These are phyloP conservation scores for Podotricha telesiphe DNA, from an alignment of 2,888 invertebrate genomes.

Conservation along the genomic window DNA sequence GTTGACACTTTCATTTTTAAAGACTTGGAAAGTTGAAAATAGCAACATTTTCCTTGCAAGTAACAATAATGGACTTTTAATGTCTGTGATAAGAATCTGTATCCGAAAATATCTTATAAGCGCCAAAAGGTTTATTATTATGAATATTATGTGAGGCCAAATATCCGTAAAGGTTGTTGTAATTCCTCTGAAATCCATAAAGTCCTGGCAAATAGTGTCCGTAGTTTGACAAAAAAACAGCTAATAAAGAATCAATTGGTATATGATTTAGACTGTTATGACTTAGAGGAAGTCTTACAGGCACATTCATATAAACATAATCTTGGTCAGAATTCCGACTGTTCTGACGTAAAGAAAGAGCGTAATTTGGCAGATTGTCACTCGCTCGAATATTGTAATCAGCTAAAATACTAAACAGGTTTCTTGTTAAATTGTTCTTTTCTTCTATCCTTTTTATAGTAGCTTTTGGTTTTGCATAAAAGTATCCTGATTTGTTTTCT, in stretches of 20 bases:
- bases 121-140: conserved; percentile 86
- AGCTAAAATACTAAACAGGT: conserved; percentile 54
- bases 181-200: conserved; percentile 63
- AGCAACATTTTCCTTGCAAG: neutral
- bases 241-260: conserved; percentile 83
- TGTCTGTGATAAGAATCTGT: conserved; percentile 59
- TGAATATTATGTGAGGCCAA: conserved; percentile 86
- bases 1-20: too few relatives aligned
- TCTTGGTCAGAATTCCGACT: conserved; percentile 45
- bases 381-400: conserved; percentile 64
- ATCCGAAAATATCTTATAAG: conserved; percentile 82
- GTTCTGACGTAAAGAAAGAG: conserved; percentile 54
- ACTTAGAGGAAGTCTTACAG: conserved; percentile 52
- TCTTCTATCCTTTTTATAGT: conserved; percentile 18
- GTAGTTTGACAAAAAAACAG: conserved; percentile 85
- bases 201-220: conserved; percentile 81
- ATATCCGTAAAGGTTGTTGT: conserved; percentile 84
- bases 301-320: conserved; percentile 46
- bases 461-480: conserved; percentile 16
- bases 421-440: conserved; percentile 44
- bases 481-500: neutral
- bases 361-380: conserved; percentile 65
- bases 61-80: conserved; percentile 9
- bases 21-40: too few relatives aligned
- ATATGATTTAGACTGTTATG: conserved; percentile 83